Base-by-base conservation (phyloP, 2,113 vertebrate genomes). In the Pseudorhombus dupliciocellatus region DNA sequence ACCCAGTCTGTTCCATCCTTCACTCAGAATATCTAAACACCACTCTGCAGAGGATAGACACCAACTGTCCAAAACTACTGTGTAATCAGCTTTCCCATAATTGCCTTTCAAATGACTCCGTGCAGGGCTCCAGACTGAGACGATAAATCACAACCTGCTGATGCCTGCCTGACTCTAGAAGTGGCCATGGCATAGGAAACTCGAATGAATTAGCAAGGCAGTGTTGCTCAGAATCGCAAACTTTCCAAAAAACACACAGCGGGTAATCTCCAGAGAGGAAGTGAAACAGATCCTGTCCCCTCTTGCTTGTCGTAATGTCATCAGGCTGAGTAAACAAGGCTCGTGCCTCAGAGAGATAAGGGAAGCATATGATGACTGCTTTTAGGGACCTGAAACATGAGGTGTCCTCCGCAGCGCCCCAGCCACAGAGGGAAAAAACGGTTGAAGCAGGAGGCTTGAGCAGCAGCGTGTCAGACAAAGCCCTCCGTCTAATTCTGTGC, bases 271-370 rank as follows among this genome's bases (percentile, higher is more conserved):
- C 24, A 53, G 76, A 80, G 73, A 67, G 79, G 87, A 88, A 83
- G 73, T 77, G 71, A 66, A 79, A 83, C 4, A 34, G 70, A 79
- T 72, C 75, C 42, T 52, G 80, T 81, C 62, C 66, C 50, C 72
- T 58, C 76, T 61, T 61, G 71, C 84, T 86, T 79, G 81, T 85
- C 81, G 74, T 87, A 80, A 87, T 72, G 70, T 80, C 79, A 83
- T 86, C 61, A 75, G 51, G 55, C 70, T 67, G 72, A 77, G 70
- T 85, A 85, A 90, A 88, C 80, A 85, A 46, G 70, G 40, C 73
- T 21, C 46, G 16, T 40, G 63, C 56, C 62, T 63, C 10, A 21
- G 79, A 26, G 42, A 62, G 72, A 81, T 64, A n/a, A 67, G 48
- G 66, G 44, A 48, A 68, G 37, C 14, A 65, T 68, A 53, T 1